Percentiles rank a stretch among this genome's conserved stretches.
phyloP scores from a whole-genome alignment of 2,888 invertebrate species.

The Trileptium ribeirensis region DNA sequence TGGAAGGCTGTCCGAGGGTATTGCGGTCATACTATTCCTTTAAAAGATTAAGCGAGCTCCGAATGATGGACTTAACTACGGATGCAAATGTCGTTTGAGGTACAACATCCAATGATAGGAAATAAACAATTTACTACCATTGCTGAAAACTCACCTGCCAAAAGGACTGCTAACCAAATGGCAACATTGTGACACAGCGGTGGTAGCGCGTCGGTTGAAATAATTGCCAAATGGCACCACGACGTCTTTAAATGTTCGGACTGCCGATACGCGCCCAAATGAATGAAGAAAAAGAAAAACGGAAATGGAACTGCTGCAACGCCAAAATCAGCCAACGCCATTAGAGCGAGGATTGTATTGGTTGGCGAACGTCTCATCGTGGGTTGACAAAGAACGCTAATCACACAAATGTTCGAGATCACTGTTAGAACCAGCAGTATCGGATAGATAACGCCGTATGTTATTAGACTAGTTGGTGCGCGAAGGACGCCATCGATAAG shows the following conservation, averaged over 20 bases:
- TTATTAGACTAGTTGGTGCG: background rate
- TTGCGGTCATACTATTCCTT: no score
- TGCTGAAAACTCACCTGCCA: conserved; percentile 65
- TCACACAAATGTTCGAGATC: conserved; percentile 81
- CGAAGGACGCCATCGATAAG: background rate
- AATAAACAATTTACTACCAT: no score
- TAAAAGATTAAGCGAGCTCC: no score
- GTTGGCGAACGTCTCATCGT: conserved; percentile 81
- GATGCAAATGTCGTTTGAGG: no score
- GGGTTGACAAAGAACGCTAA: conserved; percentile 75
- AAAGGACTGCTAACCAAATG: conserved; percentile 81
- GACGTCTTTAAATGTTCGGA: conserved; percentile 40
- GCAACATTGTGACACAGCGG: conserved; percentile 85
- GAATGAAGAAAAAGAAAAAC: conserved; percentile 63
- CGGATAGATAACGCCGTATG: conserved; percentile 52
- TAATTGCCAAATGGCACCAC: conserved; percentile 48
- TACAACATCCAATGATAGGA: no score
- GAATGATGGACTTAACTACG: no score
- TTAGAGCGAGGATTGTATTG: conserved; percentile 81
- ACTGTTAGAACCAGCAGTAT: conserved; percentile 76
- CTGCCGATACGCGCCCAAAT: conserved; percentile 33
- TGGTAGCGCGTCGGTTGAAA: conserved; percentile 57
- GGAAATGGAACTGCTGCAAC: conserved; percentile 82
- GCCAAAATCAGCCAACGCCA: conserved; percentile 89
- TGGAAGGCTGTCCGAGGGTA: no score